phyloP scores from a whole-genome alignment of 1,140 invertebrate genomes.

The Drosophila ogumai region DNA sequence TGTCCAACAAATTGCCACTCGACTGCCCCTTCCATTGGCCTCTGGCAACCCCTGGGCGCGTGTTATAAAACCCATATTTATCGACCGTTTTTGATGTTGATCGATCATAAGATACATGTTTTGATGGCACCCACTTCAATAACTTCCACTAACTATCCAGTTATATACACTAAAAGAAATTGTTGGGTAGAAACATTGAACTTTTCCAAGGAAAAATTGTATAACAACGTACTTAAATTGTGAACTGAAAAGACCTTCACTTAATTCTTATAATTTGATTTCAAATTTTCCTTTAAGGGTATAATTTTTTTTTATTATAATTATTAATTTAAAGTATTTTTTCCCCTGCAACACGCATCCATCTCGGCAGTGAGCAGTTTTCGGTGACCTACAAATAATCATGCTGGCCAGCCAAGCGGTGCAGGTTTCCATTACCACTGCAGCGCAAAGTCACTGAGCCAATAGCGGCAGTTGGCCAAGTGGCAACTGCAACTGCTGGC shows the following conservation, averaged over 20 bases:
- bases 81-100: slow-evolving; percentile 6
- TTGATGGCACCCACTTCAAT: slow-evolving; percentile 15
- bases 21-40: slow-evolving; percentile 63
- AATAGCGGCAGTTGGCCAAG: slow-evolving; percentile 55
- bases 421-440: slow-evolving; percentile 83
- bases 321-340: not conserved
- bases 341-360: not conserved
- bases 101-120: slow-evolving; percentile 11
- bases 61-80: slow-evolving; percentile 46
- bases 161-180: not conserved
- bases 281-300: too few relatives aligned
- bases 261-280: not conserved
- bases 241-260: not conserved
- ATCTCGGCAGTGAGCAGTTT: slow-evolving; percentile 31
- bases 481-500: slow-evolving; percentile 43
- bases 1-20: slow-evolving; percentile 55
- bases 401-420: slow-evolving; percentile 81
- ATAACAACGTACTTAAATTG: not conserved
- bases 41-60: slow-evolving; percentile 35
- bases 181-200: not conserved
- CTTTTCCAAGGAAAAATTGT: not conserved
- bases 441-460: slow-evolving; percentile 59
- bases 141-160: slow-evolving; percentile 1
- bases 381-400: slow-evolving; percentile 82
- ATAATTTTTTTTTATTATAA: too few relatives aligned